Conservation (phyloP, 2,113 vertebrate genomes). For the Coturnix japonica region DNA sequence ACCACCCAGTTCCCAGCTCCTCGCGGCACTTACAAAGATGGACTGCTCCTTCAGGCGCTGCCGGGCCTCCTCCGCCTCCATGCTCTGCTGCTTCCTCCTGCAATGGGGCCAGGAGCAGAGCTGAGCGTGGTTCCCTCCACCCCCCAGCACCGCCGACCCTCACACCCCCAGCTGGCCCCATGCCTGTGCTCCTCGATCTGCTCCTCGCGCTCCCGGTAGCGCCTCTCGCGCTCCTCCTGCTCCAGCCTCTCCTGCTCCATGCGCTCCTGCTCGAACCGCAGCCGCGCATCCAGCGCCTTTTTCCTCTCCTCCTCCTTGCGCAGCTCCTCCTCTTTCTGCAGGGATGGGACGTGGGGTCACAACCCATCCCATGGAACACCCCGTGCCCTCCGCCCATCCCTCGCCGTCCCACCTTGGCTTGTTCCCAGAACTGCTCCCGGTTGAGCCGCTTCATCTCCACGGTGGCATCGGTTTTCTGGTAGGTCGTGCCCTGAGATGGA, state of each 20-base stretch:
- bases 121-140: neutral
- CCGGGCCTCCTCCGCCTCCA: slow-evolving; percentile 92
- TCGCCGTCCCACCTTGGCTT: slow-evolving; percentile 86
- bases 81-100: slow-evolving; percentile 90
- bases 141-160: neutral
- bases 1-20: rapidly evolving
- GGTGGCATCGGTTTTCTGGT: slow-evolving; percentile 95
- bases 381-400: neutral
- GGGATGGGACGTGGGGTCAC: neutral
- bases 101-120: neutral
- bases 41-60: slow-evolving; percentile 85
- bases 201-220: slow-evolving; percentile 90
- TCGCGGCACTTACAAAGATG: slow-evolving; percentile 82
- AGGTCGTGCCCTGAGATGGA: slow-evolving; percentile 88
- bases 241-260: slow-evolving; percentile 95
- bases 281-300: slow-evolving; percentile 90
- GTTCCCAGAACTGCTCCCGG: slow-evolving; percentile 97
- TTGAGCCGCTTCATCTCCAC: slow-evolving; percentile 98
- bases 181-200: slow-evolving; percentile 98
- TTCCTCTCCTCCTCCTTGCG: slow-evolving; percentile 93
- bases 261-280: slow-evolving; percentile 92
- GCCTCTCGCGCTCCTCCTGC: slow-evolving; percentile 93
- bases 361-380: neutral
- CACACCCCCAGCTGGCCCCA: rapidly evolving
- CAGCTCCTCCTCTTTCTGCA: slow-evolving; percentile 93